Evolutionary conservation across 1,140 invertebrate genomes (phyloP).

Genomic region (Danaus plexippus): DNA sequence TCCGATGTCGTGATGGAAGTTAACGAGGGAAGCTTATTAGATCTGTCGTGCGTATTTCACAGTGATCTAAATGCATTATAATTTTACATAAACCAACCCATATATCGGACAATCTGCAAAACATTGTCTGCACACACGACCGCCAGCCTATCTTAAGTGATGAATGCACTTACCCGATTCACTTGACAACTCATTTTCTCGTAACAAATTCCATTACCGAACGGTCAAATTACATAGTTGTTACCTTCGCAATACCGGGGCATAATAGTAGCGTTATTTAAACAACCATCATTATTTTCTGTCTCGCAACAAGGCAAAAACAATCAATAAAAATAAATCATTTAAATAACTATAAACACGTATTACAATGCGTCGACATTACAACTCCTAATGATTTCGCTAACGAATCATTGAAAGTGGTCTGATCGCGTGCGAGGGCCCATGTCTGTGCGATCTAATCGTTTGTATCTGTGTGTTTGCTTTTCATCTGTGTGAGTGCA

Average conservation of each 20-base stretch:
- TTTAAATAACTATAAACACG: conserved; percentile 71
- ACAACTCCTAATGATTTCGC: conserved; percentile 71
- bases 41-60: conserved; percentile 15
- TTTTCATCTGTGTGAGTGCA: conserved; percentile 56
- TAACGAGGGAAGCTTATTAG: conserved; percentile 8
- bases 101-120: conserved; percentile 23
- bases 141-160: conserved; percentile 34
- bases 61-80: conserved; percentile 25
- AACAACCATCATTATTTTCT: conserved; percentile 67
- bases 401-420: conserved; percentile 71
- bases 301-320: conserved; percentile 70
- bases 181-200: conserved; percentile 69
- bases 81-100: conserved; percentile 37
- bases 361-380: conserved; percentile 69
- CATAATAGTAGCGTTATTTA: conserved; percentile 65
- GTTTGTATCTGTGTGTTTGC: conserved; percentile 39
- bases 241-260: conserved; percentile 58
- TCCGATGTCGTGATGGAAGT: not conserved
- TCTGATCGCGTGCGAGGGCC: conserved; percentile 58
- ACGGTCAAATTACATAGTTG: conserved; percentile 60
- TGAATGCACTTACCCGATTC: conserved; percentile 44
- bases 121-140: conserved; percentile 45
- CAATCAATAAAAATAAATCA: conserved; percentile 73
- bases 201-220: conserved; percentile 58
- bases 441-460: conserved; percentile 51